A percentile compares a stretch with the other conserved stretches of the same genome.
phyloP scores from a whole-genome alignment of 2,797 vertebrate species.

The Onychomys torridus region DNA sequence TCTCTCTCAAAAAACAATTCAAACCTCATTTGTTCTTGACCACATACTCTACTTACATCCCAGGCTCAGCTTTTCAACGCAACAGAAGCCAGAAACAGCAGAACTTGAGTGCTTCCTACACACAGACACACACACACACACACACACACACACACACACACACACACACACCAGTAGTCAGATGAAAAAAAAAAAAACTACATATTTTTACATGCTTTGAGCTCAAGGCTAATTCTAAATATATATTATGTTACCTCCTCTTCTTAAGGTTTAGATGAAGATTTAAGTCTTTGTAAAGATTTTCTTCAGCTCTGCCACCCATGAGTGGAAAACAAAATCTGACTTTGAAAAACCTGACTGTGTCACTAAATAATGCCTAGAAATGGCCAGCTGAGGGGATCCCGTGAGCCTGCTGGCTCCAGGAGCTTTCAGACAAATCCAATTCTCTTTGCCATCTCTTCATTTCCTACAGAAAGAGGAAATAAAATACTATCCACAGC shows the following conservation, averaged over 20 bases:
- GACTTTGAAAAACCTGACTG: not conserved
- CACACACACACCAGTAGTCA: not conserved
- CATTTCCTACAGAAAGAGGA: slow-evolving; percentile 39
- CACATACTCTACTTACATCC: not conserved
- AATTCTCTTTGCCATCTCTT: slow-evolving; percentile 19
- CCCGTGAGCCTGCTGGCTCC: not conserved
- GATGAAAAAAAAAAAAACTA: not conserved
- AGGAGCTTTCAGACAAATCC: slow-evolving; percentile 54
- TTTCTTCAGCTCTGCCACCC: not conserved
- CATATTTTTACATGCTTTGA: not conserved
- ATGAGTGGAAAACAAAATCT: slow-evolving; percentile 13
- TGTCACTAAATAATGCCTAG: not conserved
- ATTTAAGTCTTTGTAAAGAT: not conserved
- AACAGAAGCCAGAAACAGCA: not conserved
- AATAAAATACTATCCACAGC: slow-evolving; percentile 1
- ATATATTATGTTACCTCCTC: not conserved
- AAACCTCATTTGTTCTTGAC: not conserved
- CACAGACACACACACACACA: not conserved
- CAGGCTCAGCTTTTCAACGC: not conserved
- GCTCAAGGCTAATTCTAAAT: not conserved
- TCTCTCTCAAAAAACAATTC: not conserved
- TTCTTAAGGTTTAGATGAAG: not conserved
- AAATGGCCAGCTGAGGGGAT: not conserved
- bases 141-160: not conserved
- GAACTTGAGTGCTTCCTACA: not conserved